Percentiles rank a stretch among this genome's conserved stretches.
These are phyloP conservation scores for Protodeltote pygarga DNA, from an alignment of 2,888 invertebrate species.

Conservation along the genomic window DNA sequence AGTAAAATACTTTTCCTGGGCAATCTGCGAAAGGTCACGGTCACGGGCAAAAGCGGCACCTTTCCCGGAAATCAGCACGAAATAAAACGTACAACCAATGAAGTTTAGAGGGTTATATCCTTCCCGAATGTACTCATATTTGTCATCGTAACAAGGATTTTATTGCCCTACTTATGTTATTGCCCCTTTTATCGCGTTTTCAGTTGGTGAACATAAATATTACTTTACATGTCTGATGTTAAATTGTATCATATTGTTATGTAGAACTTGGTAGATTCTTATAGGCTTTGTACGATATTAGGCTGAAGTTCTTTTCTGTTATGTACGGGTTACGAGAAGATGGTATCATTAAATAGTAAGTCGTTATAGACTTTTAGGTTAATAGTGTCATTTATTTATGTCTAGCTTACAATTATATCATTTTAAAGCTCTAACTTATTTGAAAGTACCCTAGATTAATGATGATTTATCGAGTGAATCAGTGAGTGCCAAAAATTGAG, in stretches of 20 bases:
- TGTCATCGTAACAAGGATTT: conserved; percentile 46
- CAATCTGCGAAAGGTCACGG: conserved; percentile 27
- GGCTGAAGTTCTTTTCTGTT: too few relatives aligned
- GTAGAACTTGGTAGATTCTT: not conserved
- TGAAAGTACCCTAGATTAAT: too few relatives aligned
- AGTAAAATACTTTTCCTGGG: conserved; percentile 48
- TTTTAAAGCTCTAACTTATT: too few relatives aligned
- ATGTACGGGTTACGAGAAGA: too few relatives aligned
- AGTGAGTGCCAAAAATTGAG: too few relatives aligned
- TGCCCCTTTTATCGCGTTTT: conserved; percentile 30
- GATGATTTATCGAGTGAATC: too few relatives aligned
- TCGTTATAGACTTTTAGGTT: too few relatives aligned
- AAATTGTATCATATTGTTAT: conserved; percentile 5
- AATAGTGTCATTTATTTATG: too few relatives aligned
- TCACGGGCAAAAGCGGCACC: conserved; percentile 1
- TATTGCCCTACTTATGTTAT: conserved; percentile 45
- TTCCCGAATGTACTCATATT: conserved; percentile 26
- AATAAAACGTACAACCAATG: conserved; percentile 29
- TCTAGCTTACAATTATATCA: too few relatives aligned
- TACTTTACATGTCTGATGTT: conserved; percentile 15
- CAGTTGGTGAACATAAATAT: conserved; percentile 32
- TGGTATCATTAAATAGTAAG: too few relatives aligned
- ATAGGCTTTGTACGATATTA: not conserved
- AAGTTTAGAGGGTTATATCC: conserved; percentile 35
- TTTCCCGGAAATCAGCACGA: conserved; percentile 33